A percentile compares a stretch with the other conserved stretches of the same genome.
These are phyloP conservation scores for Chalcis sispes DNA, from an alignment of 2,888 invertebrate species.

Conservation along the genomic window DNA sequence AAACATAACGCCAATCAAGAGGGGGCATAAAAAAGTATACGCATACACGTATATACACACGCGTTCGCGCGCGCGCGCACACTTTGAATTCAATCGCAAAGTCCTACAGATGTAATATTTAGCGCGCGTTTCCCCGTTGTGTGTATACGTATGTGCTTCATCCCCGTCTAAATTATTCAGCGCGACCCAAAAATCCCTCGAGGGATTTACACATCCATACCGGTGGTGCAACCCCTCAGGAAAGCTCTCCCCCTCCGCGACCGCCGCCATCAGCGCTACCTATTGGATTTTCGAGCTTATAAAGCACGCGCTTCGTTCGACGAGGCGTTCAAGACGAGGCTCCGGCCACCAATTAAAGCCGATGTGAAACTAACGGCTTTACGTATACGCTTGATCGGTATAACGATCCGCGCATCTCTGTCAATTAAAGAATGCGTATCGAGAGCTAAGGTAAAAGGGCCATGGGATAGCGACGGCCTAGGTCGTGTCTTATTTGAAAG, in stretches of 20 bases:
- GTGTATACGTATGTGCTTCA: constrained; percentile 14
- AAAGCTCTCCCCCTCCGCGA: no score
- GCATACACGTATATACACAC: no score
- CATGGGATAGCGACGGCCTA: no score
- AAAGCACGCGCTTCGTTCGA: constrained; percentile 22
- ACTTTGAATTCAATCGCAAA: constrained; percentile 42
- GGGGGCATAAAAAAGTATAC: no score
- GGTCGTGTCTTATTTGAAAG: no score
- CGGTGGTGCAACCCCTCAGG: neutral
- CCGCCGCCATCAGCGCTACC: no score
- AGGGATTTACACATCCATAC: constrained; percentile 37
- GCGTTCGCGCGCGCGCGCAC: neutral
- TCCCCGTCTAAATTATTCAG: constrained; percentile 49
- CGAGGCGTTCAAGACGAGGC: constrained; percentile 26
- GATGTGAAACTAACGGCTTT: neutral
- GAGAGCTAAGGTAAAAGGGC: constrained; percentile 40
- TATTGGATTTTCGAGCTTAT: constrained; percentile 52
- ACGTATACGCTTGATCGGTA: constrained; percentile 23
- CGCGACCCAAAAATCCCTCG: constrained; percentile 55
- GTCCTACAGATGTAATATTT: constrained; percentile 49
- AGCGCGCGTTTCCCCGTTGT: constrained; percentile 22
- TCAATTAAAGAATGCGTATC: constrained; percentile 43
- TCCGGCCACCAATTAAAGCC: constrained; percentile 26
- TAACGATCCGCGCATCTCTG: constrained; percentile 48
- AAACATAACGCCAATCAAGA: neutral